Evolutionary conservation across 2,113 vertebrate species (phyloP), one percentile per base, ranked within the genome.

Genomic region (Dicerorhinus sumatrensis): DNA sequence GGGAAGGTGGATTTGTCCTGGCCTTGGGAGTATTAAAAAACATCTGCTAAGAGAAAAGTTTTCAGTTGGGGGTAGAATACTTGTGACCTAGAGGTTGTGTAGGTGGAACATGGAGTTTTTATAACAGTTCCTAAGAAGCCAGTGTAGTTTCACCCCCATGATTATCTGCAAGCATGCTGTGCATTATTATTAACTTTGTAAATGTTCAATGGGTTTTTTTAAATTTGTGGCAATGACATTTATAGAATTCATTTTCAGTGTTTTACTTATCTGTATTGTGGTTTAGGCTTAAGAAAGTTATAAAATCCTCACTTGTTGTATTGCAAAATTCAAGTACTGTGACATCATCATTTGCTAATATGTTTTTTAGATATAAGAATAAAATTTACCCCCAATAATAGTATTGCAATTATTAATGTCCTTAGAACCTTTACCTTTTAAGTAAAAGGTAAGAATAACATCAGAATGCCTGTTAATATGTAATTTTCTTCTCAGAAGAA

Each of bases 81-180:
- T 67, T 42, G 11, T 62, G 83, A 75, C 62, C 54, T 54, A 86
- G 27, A 97, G 87, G 63, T 63, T 39, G 83, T 73, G 18, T 46
- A 83, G 62, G 88, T 83, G 76, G 87, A 51, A 65, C 18, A 16
- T 90, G 80, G 87, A 81, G 29, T 94, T 97, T 96, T 96, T 84
- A 33, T 62, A 58, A 67, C 25, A 92, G 58, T 98, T 97, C 92
- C 80, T 97, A 89, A 84, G 97, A 97, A 95, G 60, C 58, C 33
- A 87, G 48, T 96, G 42, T 39, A 63, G 23, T 94, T 92, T 96
- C 6, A 88, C 62, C n/a, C 7, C 8, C 18, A 58, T 80, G 39
- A 72, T 95, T 89, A 69, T 67, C 36, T 63, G 42, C 36, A 60
- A 95, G 46, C 42, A n/a, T 36, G 29, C 10, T 58, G 25, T 82